Percentiles rank a stretch among this genome's conserved stretches.
Conservation (phyloP, 2,113 vertebrate species). For the Mirounga angustirostris region DNA sequence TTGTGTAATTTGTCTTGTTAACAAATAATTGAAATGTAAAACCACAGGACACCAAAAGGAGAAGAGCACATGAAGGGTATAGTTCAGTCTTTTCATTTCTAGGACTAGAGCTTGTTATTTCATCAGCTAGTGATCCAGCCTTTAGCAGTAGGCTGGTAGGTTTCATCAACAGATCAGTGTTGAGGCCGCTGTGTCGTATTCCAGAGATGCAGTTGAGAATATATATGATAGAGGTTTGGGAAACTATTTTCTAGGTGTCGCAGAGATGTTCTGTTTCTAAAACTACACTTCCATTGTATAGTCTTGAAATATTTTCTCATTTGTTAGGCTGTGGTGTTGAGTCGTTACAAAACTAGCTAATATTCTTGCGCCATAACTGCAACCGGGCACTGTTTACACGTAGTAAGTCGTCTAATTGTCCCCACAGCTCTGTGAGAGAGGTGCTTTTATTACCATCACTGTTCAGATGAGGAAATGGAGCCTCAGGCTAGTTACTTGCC, state of each 20-base stretch:
- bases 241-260: neutral
- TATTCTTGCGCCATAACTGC: neutral
- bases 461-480: neutral
- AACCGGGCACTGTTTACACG: neutral
- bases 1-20: neutral
- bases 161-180: too few species aligned
- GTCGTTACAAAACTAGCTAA: neutral
- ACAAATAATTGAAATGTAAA: neutral
- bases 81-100: neutral
- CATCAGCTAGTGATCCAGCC: neutral
- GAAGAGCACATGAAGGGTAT: neutral
- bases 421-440: neutral
- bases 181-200: neutral
- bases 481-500: neutral
- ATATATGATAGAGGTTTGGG: neutral
- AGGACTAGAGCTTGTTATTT: neutral
- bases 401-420: neutral
- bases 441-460: neutral
- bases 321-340: neutral
- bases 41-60: neutral
- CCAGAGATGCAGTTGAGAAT: neutral
- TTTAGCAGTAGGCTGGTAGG: neutral
- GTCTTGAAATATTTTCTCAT: neutral
- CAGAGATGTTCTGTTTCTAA: neutral
- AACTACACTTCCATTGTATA: neutral